Evolutionary conservation across 1,140 invertebrate species (phyloP), one percentile per base, ranked within the genome.

Genomic region (Pseudomyrmex concolor): DNA sequence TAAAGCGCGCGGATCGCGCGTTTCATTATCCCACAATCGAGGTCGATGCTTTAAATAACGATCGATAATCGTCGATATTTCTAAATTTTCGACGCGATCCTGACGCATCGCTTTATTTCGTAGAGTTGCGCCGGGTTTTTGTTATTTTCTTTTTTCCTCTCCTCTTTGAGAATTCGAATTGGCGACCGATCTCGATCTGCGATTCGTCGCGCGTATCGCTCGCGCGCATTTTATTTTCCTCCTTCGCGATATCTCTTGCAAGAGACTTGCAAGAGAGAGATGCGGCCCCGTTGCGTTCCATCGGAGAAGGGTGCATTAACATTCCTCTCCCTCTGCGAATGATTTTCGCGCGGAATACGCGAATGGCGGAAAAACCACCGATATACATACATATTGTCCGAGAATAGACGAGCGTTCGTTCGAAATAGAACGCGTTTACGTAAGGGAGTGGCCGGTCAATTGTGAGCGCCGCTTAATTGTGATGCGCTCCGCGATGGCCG

Each of bases 391-490:
- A 34, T 7, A 34, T 7, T 9, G 2, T 19, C 1, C 10, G 43
- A 25, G 59, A 63, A 78, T 51, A 78, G 25, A 17, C 43, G 54
- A 43, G 2, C 5, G 51, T 19, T 10, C 2, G 45, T 55, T 43
- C 54, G 45, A 34, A 59, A 70, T 48, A 59, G 66, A 34, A 70
- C 43, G 51, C 15, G 25, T 13, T 17, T 25, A 15, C 45, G 34
- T 19, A 63, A 85, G 85, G 86, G 87, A 85, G 83, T 84, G 86
- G 87, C 74, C 86, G 66, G 72, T 70, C 64, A 62, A 12, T 63
- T 48, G 84, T 76, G 82, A 89, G 76, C 84, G 76, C 73, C 87
- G 70, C 43, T 89, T 89, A 89, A 89, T 89, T 89, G 70, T 66
- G 48, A 89, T 89, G 88, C 88, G 71, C 72, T 59, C 62, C 88